A percentile compares a stretch with the other conserved stretches of the same genome.
These are phyloP conservation scores for Scelioninae gen. 1 DNA, from an alignment of 2,888 invertebrate genomes.

Conservation along the genomic window DNA sequence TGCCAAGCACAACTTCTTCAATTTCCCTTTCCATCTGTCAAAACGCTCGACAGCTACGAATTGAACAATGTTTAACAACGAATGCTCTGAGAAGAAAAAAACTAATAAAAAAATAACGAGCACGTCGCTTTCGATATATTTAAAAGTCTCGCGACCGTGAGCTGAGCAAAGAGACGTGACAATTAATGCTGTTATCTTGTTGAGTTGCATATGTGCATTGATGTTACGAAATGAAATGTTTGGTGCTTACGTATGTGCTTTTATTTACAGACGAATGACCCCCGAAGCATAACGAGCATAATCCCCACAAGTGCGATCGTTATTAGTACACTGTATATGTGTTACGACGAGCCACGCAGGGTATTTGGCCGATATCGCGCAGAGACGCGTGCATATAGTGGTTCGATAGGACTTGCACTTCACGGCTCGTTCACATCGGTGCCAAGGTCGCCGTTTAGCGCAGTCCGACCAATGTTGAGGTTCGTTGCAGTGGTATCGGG, in stretches of 20 bases:
- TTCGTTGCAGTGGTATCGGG: constrained; percentile 59
- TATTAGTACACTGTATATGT: constrained; percentile 32
- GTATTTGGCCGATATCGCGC: constrained; percentile 71
- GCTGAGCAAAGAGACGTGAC: constrained; percentile 35
- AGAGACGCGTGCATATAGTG: constrained; percentile 62
- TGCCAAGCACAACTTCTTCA: constrained; percentile 20
- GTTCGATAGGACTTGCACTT: constrained; percentile 77
- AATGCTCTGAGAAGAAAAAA: no score
- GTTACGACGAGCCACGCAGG: constrained; percentile 48
- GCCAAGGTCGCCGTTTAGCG: constrained; percentile 80
- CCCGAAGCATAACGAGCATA: constrained; percentile 54
- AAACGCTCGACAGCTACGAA: no score
- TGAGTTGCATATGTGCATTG: constrained; percentile 33
- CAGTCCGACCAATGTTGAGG: constrained; percentile 69
- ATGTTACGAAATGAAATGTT: constrained; percentile 50
- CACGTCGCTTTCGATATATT: constrained; percentile 10
- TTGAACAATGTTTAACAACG: background rate
- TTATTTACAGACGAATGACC: constrained; percentile 70
- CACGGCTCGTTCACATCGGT: constrained; percentile 82
- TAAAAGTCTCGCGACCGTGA: constrained; percentile 50
- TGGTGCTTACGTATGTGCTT: constrained; percentile 42
- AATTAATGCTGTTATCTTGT: constrained; percentile 48
- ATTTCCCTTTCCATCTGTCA: constrained; percentile 3
- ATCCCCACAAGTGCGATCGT: constrained; percentile 44
- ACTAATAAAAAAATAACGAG: background rate